Percentiles rank a stretch among this genome's conserved stretches.
These are phyloP conservation scores for Typhlichthys eigenmanni DNA, from an alignment of 2,797 vertebrate genomes.

Conservation along the genomic window DNA sequence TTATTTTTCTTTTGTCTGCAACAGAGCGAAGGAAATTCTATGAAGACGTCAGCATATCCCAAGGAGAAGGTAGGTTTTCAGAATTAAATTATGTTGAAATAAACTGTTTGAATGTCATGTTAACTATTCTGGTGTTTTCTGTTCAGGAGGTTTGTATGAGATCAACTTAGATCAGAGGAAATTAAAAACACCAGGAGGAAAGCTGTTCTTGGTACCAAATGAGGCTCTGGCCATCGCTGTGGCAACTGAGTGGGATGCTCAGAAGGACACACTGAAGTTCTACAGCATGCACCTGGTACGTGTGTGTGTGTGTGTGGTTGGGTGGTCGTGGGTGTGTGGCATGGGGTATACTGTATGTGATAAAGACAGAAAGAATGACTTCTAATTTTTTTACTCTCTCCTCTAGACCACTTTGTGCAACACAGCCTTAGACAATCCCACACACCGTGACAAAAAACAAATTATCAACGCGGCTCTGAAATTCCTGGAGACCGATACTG, in stretches of 20 bases:
- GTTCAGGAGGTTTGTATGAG: conserved; percentile 87
- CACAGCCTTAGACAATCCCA: conserved; percentile 94
- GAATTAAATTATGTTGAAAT: too few relatives aligned
- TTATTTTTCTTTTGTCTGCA: conserved; percentile 32
- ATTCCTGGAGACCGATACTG: conserved; percentile 93
- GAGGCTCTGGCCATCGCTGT: conserved; percentile 91
- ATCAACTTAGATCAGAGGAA: conserved; percentile 92
- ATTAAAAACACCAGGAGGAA: conserved; percentile 92
- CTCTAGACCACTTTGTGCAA: conserved; percentile 92
- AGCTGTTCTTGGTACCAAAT: conserved; percentile 89
- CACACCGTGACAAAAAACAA: conserved; percentile 83
- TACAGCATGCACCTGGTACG: conserved; percentile 95
- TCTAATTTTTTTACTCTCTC: conserved; percentile 9
- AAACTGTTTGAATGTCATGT: neutral
- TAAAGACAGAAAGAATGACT: neutral
- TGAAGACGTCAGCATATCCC: conserved; percentile 90
- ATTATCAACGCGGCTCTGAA: conserved; percentile 89
- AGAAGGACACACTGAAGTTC: conserved; percentile 90
- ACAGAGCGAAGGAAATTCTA: conserved; percentile 93
- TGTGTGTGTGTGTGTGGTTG: neutral
- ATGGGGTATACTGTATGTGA: too few relatives aligned
- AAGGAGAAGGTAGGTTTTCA: conserved; percentile 86
- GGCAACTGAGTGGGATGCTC: conserved; percentile 94
- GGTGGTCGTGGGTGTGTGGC: too few relatives aligned
- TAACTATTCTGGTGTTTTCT: neutral